Conservation (phyloP, 2,113 vertebrate genomes). For the human region DNA sequence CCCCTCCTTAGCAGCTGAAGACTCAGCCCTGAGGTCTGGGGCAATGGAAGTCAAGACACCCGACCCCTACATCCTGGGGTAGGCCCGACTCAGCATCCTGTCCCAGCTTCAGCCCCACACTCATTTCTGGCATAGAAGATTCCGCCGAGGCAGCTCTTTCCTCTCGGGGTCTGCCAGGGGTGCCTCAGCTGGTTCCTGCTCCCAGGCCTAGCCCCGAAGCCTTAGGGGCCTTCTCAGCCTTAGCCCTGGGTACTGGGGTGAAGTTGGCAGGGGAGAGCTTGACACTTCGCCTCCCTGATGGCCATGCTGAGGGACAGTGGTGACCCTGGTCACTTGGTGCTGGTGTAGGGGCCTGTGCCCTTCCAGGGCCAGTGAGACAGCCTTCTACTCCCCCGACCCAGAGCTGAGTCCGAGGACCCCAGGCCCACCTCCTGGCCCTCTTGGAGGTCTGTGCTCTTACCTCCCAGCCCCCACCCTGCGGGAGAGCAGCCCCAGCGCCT, state of each 20-base stretch:
- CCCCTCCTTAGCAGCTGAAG: background rate
- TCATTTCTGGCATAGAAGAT: background rate
- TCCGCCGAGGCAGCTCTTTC: background rate
- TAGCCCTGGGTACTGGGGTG: background rate
- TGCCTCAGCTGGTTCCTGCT: background rate
- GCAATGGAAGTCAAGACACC: background rate
- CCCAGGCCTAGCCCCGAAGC: background rate
- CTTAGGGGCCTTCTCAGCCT: background rate
- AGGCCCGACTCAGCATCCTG: background rate
- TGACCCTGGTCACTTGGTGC: background rate
- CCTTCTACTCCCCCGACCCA: background rate
- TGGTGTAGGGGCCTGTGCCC: background rate
- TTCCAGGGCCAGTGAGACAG: background rate
- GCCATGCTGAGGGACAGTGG: background rate
- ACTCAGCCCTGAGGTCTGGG: background rate
- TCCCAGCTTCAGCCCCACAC: background rate
- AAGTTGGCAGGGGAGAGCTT: too few species aligned
- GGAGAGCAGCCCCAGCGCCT: constrained; percentile 75
- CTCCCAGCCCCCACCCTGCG: constrained; percentile 71
- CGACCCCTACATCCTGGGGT: background rate
- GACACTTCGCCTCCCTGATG: too few species aligned
- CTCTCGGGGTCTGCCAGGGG: background rate
- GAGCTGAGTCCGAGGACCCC: background rate
- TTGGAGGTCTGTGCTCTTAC: background rate
- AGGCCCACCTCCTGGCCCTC: background rate